These are phyloP conservation scores for Kryptolebias marmoratus DNA, from an alignment of 2,113 vertebrate species.

Conservation along the genomic window DNA sequence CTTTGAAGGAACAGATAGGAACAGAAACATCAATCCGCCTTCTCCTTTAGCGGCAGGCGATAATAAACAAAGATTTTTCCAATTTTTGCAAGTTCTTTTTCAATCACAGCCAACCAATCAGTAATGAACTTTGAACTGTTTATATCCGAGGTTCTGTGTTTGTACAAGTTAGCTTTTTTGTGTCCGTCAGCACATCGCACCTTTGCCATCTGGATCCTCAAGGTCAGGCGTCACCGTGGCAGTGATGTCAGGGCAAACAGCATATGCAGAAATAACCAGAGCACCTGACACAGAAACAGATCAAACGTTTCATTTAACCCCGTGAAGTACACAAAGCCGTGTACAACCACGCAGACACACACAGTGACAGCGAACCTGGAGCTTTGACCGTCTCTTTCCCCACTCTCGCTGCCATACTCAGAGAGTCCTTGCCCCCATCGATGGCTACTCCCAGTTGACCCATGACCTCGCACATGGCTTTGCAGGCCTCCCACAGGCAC, in stretches of 20 bases:
- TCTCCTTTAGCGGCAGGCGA: neutral
- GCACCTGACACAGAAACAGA: constrained; percentile 78
- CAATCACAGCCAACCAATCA: neutral
- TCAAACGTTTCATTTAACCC: neutral
- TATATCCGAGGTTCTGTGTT: neutral
- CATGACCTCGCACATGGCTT: constrained; percentile 90
- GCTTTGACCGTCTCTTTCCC: constrained; percentile 86
- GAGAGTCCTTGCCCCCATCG: constrained; percentile 93
- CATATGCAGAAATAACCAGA: constrained; percentile 91
- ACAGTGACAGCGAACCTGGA: constrained; percentile 80
- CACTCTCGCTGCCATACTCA: constrained; percentile 93
- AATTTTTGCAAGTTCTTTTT: neutral
- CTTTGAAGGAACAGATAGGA: constrained; percentile 11
- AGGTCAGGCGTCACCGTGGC: constrained; percentile 93
- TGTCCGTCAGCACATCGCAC: constrained; percentile 64
- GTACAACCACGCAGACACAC: neutral
- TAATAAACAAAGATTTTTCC: neutral
- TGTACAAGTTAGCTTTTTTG: no score
- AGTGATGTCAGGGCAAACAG: constrained; percentile 91
- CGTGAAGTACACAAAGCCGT: neutral
- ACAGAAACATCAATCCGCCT: neutral
- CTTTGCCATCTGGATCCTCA: constrained; percentile 85
- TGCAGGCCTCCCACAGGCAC: constrained; percentile 85
- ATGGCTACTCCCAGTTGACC: constrained; percentile 87
- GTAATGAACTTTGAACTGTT: neutral